These are phyloP conservation scores for Drosophila koepferae DNA, from an alignment of 2,888 invertebrate genomes.

Conservation along the genomic window DNA sequence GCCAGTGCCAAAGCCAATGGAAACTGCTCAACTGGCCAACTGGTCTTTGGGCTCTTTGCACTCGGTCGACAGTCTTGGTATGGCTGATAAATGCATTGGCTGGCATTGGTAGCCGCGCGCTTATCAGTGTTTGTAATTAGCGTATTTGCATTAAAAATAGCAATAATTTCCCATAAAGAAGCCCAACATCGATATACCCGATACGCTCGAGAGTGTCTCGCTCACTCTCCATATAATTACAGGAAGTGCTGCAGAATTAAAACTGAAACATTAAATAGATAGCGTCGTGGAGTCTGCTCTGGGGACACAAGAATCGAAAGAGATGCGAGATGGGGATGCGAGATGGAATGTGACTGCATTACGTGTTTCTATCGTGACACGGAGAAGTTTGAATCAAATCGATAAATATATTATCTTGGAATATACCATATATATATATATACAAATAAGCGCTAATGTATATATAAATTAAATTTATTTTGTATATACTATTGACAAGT, in stretches of 20 bases:
- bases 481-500: no score
- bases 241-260: conserved; percentile 73
- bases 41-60: conserved; percentile 16
- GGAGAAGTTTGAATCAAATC: background rate
- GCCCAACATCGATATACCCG: conserved; percentile 54
- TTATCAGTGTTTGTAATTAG: conserved; percentile 82
- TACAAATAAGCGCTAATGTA: no score
- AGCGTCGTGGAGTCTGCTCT: conserved; percentile 49
- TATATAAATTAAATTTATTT: no score
- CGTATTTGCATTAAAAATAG: conserved; percentile 82
- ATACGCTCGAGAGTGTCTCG: conserved; percentile 20
- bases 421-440: no score
- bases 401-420: no score
- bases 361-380: conserved; percentile 14
- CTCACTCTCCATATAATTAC: conserved; percentile 59
- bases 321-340: conserved; percentile 12
- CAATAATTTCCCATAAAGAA: conserved; percentile 79
- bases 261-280: conserved; percentile 74
- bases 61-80: conserved; percentile 45
- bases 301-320: conserved; percentile 16
- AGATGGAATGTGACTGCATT: conserved; percentile 9
- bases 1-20: background rate
- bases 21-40: conserved; percentile 25
- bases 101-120: conserved; percentile 44
- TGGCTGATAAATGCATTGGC: conserved; percentile 68